phyloP scores from a whole-genome alignment of 2,888 invertebrate genomes.

The Alloplasta piceator region DNA sequence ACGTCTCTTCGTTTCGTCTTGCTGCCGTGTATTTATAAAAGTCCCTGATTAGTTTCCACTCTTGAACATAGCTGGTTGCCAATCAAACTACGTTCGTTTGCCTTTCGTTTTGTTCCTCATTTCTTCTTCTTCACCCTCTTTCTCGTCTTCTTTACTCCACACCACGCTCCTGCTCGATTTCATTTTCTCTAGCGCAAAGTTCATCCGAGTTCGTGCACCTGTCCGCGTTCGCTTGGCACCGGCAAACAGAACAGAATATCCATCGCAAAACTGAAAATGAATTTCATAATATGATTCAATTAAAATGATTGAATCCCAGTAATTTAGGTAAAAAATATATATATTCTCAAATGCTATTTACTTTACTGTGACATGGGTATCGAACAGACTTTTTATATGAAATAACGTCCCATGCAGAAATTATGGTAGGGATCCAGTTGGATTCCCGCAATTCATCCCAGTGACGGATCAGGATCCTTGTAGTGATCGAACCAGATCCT shows the following conservation, averaged over 20 bases:
- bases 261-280: too few relatives aligned
- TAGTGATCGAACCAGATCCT: too few relatives aligned
- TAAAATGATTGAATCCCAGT: too few relatives aligned
- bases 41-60: conserved; percentile 15
- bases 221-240: conserved; percentile 35
- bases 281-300: too few relatives aligned
- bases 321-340: too few relatives aligned
- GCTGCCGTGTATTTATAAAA: conserved; percentile 9
- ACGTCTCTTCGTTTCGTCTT: background rate
- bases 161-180: conserved; percentile 33
- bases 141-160: conserved; percentile 22
- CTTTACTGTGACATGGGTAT: too few relatives aligned
- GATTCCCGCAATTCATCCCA: too few relatives aligned
- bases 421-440: too few relatives aligned
- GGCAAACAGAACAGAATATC: background rate
- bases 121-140: conserved; percentile 2
- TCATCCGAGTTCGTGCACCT: conserved; percentile 63
- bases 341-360: too few relatives aligned
- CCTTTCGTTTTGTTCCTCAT: conserved; percentile 12
- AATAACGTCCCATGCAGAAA: too few relatives aligned
- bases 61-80: conserved; percentile 29
- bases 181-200: conserved; percentile 54
- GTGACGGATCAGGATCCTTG: too few relatives aligned
- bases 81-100: conserved; percentile 30
- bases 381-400: too few relatives aligned